Evolutionary conservation across 2,888 invertebrate species (phyloP).

Genomic region (Cantharis rustica): DNA sequence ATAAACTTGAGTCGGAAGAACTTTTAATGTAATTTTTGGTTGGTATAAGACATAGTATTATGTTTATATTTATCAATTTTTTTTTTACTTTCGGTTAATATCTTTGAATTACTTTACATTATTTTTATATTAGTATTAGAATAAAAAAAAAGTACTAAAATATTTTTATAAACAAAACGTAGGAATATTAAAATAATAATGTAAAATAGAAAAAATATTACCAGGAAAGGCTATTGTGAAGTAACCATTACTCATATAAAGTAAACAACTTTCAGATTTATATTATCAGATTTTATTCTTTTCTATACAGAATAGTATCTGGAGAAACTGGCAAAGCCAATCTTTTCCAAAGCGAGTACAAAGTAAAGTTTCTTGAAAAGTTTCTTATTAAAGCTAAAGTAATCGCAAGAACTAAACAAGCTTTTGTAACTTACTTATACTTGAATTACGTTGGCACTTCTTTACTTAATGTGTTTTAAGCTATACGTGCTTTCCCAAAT

Average conservation of each 20-base stretch:
- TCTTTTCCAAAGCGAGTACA: slow-evolving; percentile 8
- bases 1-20: not conserved
- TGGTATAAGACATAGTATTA: not conserved
- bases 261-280: slow-evolving; percentile 1
- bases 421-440: slow-evolving; percentile 12
- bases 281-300: slow-evolving; percentile 5
- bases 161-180: not conserved
- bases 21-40: not conserved
- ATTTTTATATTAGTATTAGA: not conserved
- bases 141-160: not conserved
- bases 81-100: no score
- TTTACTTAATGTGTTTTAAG: slow-evolving; percentile 8
- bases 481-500: not conserved
- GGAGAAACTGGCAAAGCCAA: slow-evolving; percentile 4
- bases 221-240: not conserved
- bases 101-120: not conserved
- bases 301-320: slow-evolving; percentile 7
- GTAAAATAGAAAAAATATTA: not conserved
- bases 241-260: not conserved
- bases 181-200: not conserved
- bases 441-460: slow-evolving; percentile 6
- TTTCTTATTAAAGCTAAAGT: slow-evolving; percentile 8
- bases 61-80: not conserved
- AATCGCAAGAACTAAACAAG: slow-evolving; percentile 11
- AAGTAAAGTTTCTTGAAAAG: slow-evolving; percentile 13